Evolutionary conservation across 2,888 invertebrate species (phyloP), one percentile per base, ranked within the genome.

Genomic region (Chouioia cunea): DNA sequence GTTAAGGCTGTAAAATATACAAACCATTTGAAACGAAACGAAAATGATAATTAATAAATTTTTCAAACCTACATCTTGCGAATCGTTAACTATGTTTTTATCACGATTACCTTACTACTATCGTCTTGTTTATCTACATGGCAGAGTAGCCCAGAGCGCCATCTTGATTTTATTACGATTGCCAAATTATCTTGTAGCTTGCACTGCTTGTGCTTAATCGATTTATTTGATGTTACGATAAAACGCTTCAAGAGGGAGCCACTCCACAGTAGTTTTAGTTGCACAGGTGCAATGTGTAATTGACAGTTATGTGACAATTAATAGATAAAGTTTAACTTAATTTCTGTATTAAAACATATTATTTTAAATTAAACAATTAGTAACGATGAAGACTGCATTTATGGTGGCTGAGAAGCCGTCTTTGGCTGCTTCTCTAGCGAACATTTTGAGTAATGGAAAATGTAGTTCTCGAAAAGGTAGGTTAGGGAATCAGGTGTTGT

Each of bases 341-440:
- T 66, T 70, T 70, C 50, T 70, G 56, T 67, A 67, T 64, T 73
- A 67, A 52, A 65, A 36, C 16, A 23, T 23, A 66, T 65, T 68
- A 36, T 67, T 67, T 73, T 65, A 36, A 62, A 46, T 69, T 63
- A 64, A 18, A 64, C 59, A 60, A 59, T 64, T 58, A 70, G 57
- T 59, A 60, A 89, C 79, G 70, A 94, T 95, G 95, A 94, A 92
- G 86, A 90, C 89, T 50, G 95, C 93, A 65, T 90, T 99, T 77
- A 99, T 99, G 99, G 97, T 99, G 81, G 98, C 99, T 78, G 99
- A 99, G 86, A 99, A 99, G 91, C 99, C 99, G 44, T 98, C 98
- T 71, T 86, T 99, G 85, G 99, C 99, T 18, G 94, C 94, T 82
- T 96, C 97, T 56, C 89, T 99, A 44, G 97, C 99, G 1, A 93